Evolutionary conservation across 2,888 invertebrate species (phyloP).

Genomic region (Ellobium chinense): DNA sequence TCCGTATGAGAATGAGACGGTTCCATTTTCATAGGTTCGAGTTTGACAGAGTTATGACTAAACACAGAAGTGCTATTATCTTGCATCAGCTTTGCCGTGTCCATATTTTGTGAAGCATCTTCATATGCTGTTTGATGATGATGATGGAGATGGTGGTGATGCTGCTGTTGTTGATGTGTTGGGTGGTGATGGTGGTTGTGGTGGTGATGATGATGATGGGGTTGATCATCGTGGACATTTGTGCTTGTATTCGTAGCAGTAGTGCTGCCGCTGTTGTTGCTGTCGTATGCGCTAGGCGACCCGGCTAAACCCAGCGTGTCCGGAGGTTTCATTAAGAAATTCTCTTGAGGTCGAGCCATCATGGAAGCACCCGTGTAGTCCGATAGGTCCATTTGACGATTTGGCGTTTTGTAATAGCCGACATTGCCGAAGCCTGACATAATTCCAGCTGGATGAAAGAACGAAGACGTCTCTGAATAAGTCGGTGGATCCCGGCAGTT

Average conservation of each 20-base stretch:
- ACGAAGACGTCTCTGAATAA: slow-evolving; percentile 26
- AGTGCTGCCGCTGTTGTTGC: background rate
- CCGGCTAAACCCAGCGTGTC: background rate
- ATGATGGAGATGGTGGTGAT: slow-evolving; percentile 2
- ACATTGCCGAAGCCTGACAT: slow-evolving; percentile 1
- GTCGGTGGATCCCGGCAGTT: slow-evolving; percentile 22
- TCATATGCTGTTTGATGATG: background rate
- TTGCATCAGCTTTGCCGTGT: background rate
- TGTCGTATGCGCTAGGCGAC: background rate
- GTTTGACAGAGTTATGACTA: background rate
- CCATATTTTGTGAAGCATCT: background rate
- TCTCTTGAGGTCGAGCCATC: background rate
- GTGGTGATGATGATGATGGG: slow-evolving; percentile 7
- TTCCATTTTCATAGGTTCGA: slow-evolving; percentile 2
- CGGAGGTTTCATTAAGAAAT: slow-evolving; percentile 30
- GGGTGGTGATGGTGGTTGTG: background rate
- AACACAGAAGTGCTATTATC: background rate
- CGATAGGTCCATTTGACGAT: background rate
- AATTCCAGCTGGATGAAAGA: slow-evolving; percentile 15
- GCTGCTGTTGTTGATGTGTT: slow-evolving; percentile 17
- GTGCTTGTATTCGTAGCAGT: background rate
- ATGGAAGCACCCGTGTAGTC: background rate
- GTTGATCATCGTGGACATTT: background rate
- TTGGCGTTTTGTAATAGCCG: slow-evolving; percentile 33
- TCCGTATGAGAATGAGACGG: background rate